Evolutionary conservation across 2,797 vertebrate species (phyloP), one percentile per base, ranked within the genome.

Genomic region (Artibeus jamaicensis): DNA sequence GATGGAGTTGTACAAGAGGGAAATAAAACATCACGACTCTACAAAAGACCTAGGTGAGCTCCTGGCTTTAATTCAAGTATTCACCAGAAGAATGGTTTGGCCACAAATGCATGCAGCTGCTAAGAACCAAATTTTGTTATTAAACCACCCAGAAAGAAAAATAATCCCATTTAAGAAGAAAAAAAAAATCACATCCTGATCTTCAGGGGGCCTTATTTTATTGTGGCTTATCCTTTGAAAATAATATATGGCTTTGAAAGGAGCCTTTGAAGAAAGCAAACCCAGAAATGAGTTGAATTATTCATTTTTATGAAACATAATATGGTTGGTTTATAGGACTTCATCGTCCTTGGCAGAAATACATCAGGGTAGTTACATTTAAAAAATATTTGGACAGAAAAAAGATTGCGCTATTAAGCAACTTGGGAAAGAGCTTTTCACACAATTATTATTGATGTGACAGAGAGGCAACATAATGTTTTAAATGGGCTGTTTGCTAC

Each of bases 341-440:
- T 44, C 26, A 14, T 16, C 42, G 6, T 5, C 0, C 24, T 16
- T 74, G n/a, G 32, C 55, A 14, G 39, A 26, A 12, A 81, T 37
- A 16, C 8, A 19, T 68, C 67, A n/a, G 4, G 15, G 48, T 50
- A 68, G 73, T n/a, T 22, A 2, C 32, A n/a, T 57, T 89, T 86
- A n/a, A 53, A 85, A 85, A 62, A 68, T 46, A 76, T 22, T 76
- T 86, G 81, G 48, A 76, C 34, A 76, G 48, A 59, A n/a, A 50
- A 62, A 6, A 42, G 62, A 59, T 8, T 21, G 14, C 9, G 3
- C 12, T 22, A 22, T 55, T n/a, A n/a, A 46, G 42, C 34, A 74
- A 15, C 55, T 32, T 16, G 22, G 12, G 24, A 48, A 73, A 88
- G 21, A 19, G 26, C n/a, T 14, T 74, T 67, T 21, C 21, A 1